Base-by-base conservation (phyloP, 2,113 vertebrate genomes). In the Mustelus asterias region DNA sequence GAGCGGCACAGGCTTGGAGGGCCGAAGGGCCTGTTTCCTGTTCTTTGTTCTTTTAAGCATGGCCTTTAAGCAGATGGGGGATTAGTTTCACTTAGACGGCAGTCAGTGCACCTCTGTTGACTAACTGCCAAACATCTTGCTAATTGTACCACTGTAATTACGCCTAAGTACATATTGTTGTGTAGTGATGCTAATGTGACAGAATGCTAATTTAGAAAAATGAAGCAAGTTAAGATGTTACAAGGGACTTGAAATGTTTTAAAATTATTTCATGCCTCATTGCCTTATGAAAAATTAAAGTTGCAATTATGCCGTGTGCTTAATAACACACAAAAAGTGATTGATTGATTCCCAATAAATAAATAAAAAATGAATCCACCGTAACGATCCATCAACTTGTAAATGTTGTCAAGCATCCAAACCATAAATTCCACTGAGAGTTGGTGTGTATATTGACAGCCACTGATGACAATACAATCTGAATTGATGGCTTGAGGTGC, bases 61-160 rank as follows among this genome's bases (percentile, higher is more conserved):
- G 41, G n/a, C 5, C 0, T 83, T 83, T 83, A 13, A 83, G 41
- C 18, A 83, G 78, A 83, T 3, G 2, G 13, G 78, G 41, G 78
- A 41, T 41, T 41, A 83, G 37, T 83, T 83, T 83, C 37, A 41
- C 37, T 83, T 83, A 6, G 18, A 20, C 14, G 18, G 78, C 13
- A 83, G 78, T 83, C 78, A 20, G 78, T 83, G n/a, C 78, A 20
- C n/a, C 37, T 41, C n/a, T 16, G 37, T 83, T 83, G n/a, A 41
- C 78, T 83, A 41, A 83, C 20, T 83, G 78, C 78, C 78, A 83
- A 41, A 83, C n/a, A 83, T 41, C 78, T 41, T 83, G n/a, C 78
- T 83, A 83, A 83, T 83, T 83, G 78, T 83, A 83, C 78, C 78
- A 83, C 14, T 83, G 78, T 83, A 83, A 41, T 41, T 83, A 83